Base-by-base conservation (phyloP, 1,140 invertebrate genomes). In the Anastrepha obliqua region DNA sequence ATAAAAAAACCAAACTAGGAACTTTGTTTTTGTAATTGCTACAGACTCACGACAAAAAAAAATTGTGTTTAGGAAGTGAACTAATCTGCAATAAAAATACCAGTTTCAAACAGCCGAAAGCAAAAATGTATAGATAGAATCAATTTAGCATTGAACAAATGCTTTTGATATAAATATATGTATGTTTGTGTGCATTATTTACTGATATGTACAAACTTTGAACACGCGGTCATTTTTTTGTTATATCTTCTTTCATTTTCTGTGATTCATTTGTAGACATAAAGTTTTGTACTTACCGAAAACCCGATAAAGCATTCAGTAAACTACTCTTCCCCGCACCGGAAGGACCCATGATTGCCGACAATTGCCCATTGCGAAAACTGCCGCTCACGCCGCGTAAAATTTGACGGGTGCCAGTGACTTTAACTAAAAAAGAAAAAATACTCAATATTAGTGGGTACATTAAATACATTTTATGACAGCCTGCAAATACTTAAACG, bases 261-360 rank as follows among this genome's bases (percentile, higher is more conserved):
- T 74, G 6, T 74, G 51, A 55, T 55, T 55, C 2, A 55, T 74
- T 74, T 39, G 8, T 29, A 70, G n/a, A 42, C 17, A 92, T 62
- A 15, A 62, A 62, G 8, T 17, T 62, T 62, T 62, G 3, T 59
- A 51, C 93, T 94, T 93, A 96, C 96, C 94, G 95, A 93, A 95
- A 96, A 91, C 96, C 96, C 55, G 96, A 96, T 87, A 96, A 94
- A 81, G 96, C 95, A 92, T 97, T 96, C 42, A 97, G 93, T 17
- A 97, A 93, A 85, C 96, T 97, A 88, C 96, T 97, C 94, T 97
- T 97, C 81, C 97, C 97, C 58, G 97, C 97, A 65, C 97, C 97
- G 2, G 96, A 97, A 20, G 97, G 97, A 59, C 97, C 97, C 96
- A 98, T 97, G 89, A 98, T 97, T 42, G 96, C 97, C 9, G 97